Base-by-base conservation (phyloP, 2,113 vertebrate species). In the Vombatus ursinus region DNA sequence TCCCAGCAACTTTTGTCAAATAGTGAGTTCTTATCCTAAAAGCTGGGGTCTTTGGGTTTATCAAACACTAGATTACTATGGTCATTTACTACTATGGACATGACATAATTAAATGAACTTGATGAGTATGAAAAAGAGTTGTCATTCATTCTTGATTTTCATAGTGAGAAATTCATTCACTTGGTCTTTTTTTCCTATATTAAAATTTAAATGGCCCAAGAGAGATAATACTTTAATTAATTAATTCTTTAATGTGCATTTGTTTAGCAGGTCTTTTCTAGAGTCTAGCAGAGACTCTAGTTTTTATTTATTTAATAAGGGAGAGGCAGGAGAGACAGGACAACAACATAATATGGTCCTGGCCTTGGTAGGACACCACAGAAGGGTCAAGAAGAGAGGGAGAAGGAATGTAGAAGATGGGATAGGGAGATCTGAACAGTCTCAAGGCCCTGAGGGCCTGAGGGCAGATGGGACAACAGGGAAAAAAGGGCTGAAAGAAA, bases 401-500 rank as follows among this genome's bases (percentile, higher is more conserved):
- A n/a, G 24, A 7, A 26, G 53, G 44, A 44, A 14, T 31, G 1
- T 12, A 50, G 89, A 37, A 48, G 22, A 28, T 1, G 0, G 53
- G 54, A 28, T 8, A 8, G 84, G 50, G 25, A 53, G 50, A 51
- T 25, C 2, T 0, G 0, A 10, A 28, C 49, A 4, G 44, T 5
- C 4, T 37, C 48, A 57, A 26, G 53, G 50, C 9, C 61, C 0
- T 8, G 49, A 11, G 22, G 37, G 10, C 28, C 92, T n/a, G 8
- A 92, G 52, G 28, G 50, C 14, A 93, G n/a, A 95, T 8, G 31
- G 23, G 26, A 10, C 12, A 90, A 47, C 53, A 16, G 50, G 4
- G 68, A 47, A 5, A 1, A 37, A 50, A 26, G 23, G 3, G 0
- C 8, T 3, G 8, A 37, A 44, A 26, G 14, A 0, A n/a, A 31